These are phyloP conservation scores for Teinopalpus imperialis DNA, from an alignment of 2,888 invertebrate species.

Conservation along the genomic window DNA sequence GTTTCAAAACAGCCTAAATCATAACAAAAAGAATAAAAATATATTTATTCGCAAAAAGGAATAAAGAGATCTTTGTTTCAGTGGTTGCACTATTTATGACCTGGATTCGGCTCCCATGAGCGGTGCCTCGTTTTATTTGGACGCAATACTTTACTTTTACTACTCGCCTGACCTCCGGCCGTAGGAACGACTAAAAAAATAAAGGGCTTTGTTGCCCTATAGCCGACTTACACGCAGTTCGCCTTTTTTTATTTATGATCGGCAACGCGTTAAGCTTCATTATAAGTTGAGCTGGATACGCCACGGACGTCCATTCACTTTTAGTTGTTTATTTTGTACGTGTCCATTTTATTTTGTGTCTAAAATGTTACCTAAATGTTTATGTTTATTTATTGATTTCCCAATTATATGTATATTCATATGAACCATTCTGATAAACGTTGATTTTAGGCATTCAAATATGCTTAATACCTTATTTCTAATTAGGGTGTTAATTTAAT, in stretches of 20 bases:
- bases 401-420: too few relatives aligned
- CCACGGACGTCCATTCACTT: conserved; percentile 20
- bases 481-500: too few relatives aligned
- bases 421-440: too few relatives aligned
- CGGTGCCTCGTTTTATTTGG: conserved; percentile 52
- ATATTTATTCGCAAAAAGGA: background rate
- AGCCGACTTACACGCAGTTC: conserved; percentile 41
- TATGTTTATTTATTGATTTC: too few relatives aligned
- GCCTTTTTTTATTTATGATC: conserved; percentile 33
- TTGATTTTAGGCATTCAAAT: too few relatives aligned
- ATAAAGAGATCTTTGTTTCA: conserved; percentile 30
- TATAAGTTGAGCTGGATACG: conserved; percentile 22
- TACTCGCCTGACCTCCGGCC: conserved; percentile 65
- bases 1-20: too few relatives aligned
- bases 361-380: too few relatives aligned
- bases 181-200: conserved; percentile 51
- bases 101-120: conserved; percentile 62
- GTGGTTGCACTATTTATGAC: conserved; percentile 58
- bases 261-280: conserved; percentile 32
- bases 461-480: too few relatives aligned
- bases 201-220: conserved; percentile 45
- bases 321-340: conserved; percentile 2
- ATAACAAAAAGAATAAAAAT: background rate
- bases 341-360: background rate
- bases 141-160: conserved; percentile 65